Base-by-base conservation (phyloP, 2,888 invertebrate species). In the Subacronicta megacephala region DNA sequence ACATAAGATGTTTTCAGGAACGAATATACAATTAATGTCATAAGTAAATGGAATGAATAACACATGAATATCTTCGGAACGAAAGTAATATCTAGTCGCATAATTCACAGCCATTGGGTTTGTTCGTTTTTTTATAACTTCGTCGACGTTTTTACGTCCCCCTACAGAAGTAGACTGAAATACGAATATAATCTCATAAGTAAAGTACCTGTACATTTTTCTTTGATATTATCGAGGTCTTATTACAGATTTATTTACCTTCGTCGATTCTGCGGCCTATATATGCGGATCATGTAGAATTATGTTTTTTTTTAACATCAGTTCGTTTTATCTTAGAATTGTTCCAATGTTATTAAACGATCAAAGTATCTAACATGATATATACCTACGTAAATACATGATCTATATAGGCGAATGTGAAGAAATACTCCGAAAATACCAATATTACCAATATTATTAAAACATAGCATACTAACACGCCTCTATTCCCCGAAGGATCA, bases 221-320 rank as follows among this genome's bases (percentile, higher is more conserved):
- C 46, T 66, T 66, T 66, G 55, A 56, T 44, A 65, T 29, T 17
- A 53, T 51, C 61, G 43, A 56, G 61, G 38, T 53, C 42, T 43
- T 60, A 52, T 65, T 56, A 61, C 40, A 45, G 45, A 71, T 49
- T 71, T 71, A 61, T 68, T 72, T 65, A 71, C 66, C 55, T 66
- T 53, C 41, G 45, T 41, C 16, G 38, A 55, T 61, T 55, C 40
- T 35, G 35, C 31, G 23, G 31, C 40, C 1, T 29, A 43, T 41
- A 50, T 12, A 53, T 58, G 57, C 46, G 16, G 38, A 64, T 41
- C 46, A 56, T 53, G 49, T 54, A 47, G 23, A 54, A 56, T 53
- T 43, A 46, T 51, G 17, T 37, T 55, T 65, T 55, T n/a, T 40
- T 50, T 45, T 46, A 20, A 31, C 17, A 37, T 45, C 37, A 36